Percentiles rank a stretch among this genome's conserved stretches.
phyloP scores from a whole-genome alignment of 2,888 invertebrate species.

The Orthonychiurus folsomi region DNA sequence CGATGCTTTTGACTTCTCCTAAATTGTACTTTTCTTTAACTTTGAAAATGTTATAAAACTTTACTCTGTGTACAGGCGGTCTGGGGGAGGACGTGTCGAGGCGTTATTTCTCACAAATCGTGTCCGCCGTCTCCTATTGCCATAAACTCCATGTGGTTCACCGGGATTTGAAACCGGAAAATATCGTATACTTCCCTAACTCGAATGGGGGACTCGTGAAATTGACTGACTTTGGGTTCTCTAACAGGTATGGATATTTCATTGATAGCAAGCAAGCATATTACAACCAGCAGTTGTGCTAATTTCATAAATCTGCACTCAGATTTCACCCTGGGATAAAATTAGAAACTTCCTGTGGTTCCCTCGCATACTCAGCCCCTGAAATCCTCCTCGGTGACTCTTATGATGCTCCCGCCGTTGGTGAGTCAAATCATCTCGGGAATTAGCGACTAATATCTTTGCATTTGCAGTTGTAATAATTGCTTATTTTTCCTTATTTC shows the following conservation, averaged over 20 bases:
- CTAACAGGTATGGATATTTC: slow-evolving; percentile 79
- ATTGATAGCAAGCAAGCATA: too few species aligned
- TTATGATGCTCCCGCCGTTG: slow-evolving; percentile 97
- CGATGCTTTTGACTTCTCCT: neutral
- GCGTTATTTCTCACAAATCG: slow-evolving; percentile 92
- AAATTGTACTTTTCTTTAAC: neutral
- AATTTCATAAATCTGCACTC: slow-evolving; percentile 3
- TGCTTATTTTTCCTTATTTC: slow-evolving; percentile 40
- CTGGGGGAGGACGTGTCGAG: slow-evolving; percentile 71
- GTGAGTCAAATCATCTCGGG: slow-evolving; percentile 51
- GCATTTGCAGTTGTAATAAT: too few species aligned
- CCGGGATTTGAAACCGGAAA: slow-evolving; percentile 96
- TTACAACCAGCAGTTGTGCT: neutral
- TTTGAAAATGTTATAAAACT: neutral
- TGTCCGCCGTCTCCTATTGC: slow-evolving; percentile 90
- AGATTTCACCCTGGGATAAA: slow-evolving; percentile 90
- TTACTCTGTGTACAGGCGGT: slow-evolving; percentile 59
- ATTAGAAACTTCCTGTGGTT: slow-evolving; percentile 95
- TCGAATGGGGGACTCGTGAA: slow-evolving; percentile 71
- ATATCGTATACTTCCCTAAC: slow-evolving; percentile 93
- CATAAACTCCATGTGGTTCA: slow-evolving; percentile 82
- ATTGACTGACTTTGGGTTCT: slow-evolving; percentile 95
- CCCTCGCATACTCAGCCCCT: slow-evolving; percentile 96
- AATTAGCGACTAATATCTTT: slow-evolving; percentile 3
- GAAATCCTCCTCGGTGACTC: slow-evolving; percentile 97